Evolutionary conservation across 1,140 invertebrate species (phyloP).

Genomic region (Scaptomyza graminum): DNA sequence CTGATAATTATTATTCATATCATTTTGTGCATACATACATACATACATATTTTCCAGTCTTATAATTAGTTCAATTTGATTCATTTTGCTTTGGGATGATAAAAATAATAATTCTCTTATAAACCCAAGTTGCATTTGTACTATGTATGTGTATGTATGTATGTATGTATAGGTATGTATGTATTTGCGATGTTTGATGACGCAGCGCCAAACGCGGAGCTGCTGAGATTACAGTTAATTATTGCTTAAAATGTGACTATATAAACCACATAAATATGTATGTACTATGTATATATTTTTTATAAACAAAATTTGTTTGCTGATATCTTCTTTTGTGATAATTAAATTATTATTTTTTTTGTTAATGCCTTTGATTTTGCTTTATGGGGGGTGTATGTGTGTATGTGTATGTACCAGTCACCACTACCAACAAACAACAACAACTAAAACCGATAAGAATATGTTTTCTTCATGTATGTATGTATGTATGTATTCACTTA

Average conservation of each 20-base stretch:
- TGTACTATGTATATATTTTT: too few relatives aligned
- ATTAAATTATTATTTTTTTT: constrained; percentile 3
- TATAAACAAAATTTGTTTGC: too few relatives aligned
- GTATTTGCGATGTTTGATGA: not conserved
- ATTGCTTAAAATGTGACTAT: too few relatives aligned
- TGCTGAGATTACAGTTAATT: too few relatives aligned
- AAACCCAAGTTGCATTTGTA: too few relatives aligned
- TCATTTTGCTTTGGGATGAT: not conserved
- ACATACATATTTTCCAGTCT: too few relatives aligned
- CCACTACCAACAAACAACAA: constrained; percentile 9
- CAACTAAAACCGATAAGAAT: constrained; percentile 21
- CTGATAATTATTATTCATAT: too few relatives aligned
- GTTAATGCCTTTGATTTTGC: not conserved
- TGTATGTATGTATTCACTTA: not conserved
- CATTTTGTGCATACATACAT: too few relatives aligned
- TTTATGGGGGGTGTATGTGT: constrained; percentile 43
- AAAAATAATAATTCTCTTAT: not conserved
- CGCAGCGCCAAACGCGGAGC: too few relatives aligned
- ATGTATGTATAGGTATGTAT: not conserved
- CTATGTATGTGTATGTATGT: not conserved
- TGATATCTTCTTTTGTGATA: not conserved
- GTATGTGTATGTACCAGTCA: constrained; percentile 42
- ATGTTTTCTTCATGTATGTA: not conserved
- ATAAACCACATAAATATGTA: too few relatives aligned
- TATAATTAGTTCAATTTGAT: too few relatives aligned